Conservation (phyloP, 2,113 vertebrate species). For the Ammodramus savannarum region DNA sequence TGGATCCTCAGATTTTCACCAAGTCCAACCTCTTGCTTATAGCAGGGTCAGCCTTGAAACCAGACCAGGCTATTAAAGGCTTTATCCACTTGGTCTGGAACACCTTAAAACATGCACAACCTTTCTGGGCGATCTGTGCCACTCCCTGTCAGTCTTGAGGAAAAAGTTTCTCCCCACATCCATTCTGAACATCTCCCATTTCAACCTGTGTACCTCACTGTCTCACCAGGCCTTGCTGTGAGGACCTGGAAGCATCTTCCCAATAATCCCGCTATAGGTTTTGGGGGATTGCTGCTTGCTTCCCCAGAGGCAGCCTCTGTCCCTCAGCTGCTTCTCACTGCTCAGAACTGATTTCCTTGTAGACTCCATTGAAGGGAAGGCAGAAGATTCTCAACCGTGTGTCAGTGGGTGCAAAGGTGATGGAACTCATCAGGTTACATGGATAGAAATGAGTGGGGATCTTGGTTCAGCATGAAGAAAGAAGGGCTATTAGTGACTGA, state of each 20-base stretch:
- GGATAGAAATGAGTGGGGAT: neutral
- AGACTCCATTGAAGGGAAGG: neutral
- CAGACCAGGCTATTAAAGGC: neutral
- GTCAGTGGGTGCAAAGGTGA: neutral
- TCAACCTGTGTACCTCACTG: fast-evolving
- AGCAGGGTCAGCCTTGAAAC: neutral
- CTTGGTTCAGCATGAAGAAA: neutral
- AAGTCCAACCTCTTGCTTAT: neutral
- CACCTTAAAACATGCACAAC: neutral
- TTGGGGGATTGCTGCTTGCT: neutral
- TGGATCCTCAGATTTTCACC: neutral
- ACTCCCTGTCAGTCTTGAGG: neutral
- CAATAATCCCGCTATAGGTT: neutral
- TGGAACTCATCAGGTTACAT: neutral
- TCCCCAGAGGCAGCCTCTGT: neutral
- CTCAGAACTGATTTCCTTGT: neutral
- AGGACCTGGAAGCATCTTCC: neutral
- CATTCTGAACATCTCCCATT: neutral
- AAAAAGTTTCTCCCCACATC: neutral
- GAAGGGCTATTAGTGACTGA: neutral
- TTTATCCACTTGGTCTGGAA: neutral
- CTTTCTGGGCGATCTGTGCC: neutral
- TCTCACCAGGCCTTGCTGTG: neutral
- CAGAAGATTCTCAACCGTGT: neutral
- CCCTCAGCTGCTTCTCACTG: neutral